Evolutionary conservation across 30 jellyfish, hydroid and myxozoan genomes (phyloP).

Genomic region (Chrysaora quinquecirrha): DNA sequence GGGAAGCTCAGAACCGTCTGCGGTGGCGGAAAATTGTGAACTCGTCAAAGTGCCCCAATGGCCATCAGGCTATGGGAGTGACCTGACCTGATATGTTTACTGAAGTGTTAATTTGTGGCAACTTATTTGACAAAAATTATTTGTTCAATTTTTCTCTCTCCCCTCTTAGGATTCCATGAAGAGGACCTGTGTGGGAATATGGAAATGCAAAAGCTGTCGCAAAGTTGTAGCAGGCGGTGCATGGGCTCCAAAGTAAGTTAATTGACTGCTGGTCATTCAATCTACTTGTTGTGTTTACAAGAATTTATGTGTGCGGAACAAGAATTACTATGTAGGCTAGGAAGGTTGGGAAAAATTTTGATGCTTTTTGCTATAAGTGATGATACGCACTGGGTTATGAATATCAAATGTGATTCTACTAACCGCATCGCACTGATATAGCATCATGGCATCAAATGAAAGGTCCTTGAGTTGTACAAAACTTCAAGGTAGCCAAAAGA

Average conservation of each 20-base stretch:
- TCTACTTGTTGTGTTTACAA: not conserved
- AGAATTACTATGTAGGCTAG: too few species aligned
- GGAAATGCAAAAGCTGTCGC: constrained; percentile 97
- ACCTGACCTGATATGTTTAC: not conserved
- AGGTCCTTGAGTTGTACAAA: too few species aligned
- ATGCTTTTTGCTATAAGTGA: constrained; percentile 7
- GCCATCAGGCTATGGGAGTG: too few species aligned
- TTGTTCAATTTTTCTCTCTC: too few species aligned
- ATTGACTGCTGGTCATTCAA: not conserved
- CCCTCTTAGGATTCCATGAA: constrained; percentile 85
- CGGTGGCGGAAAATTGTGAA: too few species aligned
- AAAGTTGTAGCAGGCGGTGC: constrained; percentile 99
- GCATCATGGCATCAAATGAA: too few species aligned
- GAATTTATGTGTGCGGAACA: not conserved
- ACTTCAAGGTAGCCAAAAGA: too few species aligned
- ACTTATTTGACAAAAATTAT: too few species aligned
- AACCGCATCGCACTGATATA: not conserved
- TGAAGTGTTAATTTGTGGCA: not conserved
- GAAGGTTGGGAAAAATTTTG: too few species aligned
- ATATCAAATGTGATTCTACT: not conserved
- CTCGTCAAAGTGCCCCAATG: too few species aligned
- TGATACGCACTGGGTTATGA: constrained; percentile 26
- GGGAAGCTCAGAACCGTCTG: too few species aligned
- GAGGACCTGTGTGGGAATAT: constrained; percentile 93
- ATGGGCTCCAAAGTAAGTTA: constrained; percentile 94